phyloP scores from a whole-genome alignment of 2,888 invertebrate species.

The Pasiphila rectangulata region DNA sequence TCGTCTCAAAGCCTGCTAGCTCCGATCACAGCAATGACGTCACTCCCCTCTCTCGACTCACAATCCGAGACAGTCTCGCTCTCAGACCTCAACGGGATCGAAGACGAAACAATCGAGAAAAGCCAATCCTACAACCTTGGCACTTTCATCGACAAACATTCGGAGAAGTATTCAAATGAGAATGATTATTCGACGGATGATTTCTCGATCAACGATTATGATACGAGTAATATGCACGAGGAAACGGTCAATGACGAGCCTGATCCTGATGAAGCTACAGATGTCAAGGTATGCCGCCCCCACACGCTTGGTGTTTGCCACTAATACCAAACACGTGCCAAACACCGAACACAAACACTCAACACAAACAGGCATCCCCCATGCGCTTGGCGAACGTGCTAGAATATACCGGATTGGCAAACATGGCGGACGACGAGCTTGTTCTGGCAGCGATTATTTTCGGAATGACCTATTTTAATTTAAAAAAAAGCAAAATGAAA shows the following conservation, averaged over 20 bases:
- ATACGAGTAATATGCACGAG: conserved; percentile 13
- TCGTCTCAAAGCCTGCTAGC: conserved; percentile 63
- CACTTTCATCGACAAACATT: conserved; percentile 16
- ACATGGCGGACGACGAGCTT: no score
- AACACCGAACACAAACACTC: no score
- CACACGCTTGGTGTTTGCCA: no score
- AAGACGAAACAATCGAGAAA: conserved; percentile 20
- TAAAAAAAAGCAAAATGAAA: no score
- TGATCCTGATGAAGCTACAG: conserved; percentile 5
- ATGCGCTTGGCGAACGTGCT: no score
- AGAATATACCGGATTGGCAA: no score
- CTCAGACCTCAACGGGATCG: conserved; percentile 33
- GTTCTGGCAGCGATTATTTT: no score
- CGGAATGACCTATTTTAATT: no score
- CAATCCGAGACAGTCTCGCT: conserved; percentile 19
- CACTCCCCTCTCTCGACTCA: conserved; percentile 8
- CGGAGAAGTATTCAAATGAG: no score
- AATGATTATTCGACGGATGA: conserved; percentile 11
- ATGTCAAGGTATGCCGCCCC: conserved; percentile 29
- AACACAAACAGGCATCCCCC: no score
- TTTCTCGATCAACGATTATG: conserved; percentile 8
- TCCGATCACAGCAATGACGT: conserved; percentile 41
- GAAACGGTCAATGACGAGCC: conserved; percentile 11
- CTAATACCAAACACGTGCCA: no score
- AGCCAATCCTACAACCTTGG: conserved; percentile 4